A percentile compares a stretch with the other conserved stretches of the same genome.
These are phyloP conservation scores for Anser brachyrhynchus DNA, from an alignment of 2,113 vertebrate genomes.

Conservation along the genomic window DNA sequence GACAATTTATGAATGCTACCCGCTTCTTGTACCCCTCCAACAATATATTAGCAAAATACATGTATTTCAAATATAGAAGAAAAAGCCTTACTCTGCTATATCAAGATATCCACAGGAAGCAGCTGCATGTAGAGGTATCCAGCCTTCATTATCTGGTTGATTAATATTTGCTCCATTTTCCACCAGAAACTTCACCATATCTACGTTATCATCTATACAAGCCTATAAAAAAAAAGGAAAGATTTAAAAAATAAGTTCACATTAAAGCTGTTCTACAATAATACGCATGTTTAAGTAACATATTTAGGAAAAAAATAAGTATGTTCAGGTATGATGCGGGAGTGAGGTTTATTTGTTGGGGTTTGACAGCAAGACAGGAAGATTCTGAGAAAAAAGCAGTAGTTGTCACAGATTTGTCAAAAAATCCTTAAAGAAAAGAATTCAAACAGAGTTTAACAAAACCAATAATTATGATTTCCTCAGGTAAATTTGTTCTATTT, in stretches of 20 bases:
- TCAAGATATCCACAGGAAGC: conserved; percentile 98
- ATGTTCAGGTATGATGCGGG: not conserved
- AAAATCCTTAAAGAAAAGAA: not conserved
- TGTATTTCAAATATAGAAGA: conserved; percentile 20
- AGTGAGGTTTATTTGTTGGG: not conserved
- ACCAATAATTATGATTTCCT: not conserved
- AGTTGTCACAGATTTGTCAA: not conserved
- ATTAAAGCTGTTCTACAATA: not conserved
- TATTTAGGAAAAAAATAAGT: not conserved
- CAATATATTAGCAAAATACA: conserved; percentile 38
- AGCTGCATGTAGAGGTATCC: conserved; percentile 98
- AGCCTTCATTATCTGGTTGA: conserved; percentile 99
- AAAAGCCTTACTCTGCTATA: conserved; percentile 93
- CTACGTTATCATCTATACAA: conserved; percentile 98
- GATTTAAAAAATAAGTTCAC: conserved; percentile 60
- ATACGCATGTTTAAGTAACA: not conserved
- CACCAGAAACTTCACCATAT: conserved; percentile 99
- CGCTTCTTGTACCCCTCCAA: not conserved
- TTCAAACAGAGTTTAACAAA: not conserved
- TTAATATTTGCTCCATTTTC: conserved; percentile 97
- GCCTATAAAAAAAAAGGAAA: conserved; percentile 83
- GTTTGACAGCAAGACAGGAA: not conserved
- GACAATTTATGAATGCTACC: not conserved
- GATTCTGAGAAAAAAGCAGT: not conserved
- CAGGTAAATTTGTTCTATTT: not conserved